phyloP scores from a whole-genome alignment of 2,888 invertebrate genomes.

The Caenorhabditis doughertyi region DNA sequence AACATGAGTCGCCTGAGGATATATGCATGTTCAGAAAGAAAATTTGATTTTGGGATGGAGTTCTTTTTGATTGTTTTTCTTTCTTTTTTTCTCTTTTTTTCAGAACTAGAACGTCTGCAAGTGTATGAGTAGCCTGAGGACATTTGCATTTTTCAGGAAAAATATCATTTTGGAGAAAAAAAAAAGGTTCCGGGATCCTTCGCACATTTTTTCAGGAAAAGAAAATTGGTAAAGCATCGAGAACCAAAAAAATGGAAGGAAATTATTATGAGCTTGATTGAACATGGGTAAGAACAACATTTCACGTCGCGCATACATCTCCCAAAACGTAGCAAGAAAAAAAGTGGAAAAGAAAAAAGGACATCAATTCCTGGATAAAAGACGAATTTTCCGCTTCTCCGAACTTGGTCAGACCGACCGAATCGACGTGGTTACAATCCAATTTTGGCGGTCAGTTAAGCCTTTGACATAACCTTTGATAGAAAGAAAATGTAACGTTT shows the following conservation, averaged over 20 bases:
- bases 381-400: conserved; percentile 47
- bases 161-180: conserved; percentile 8
- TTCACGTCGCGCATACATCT: neutral
- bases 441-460: conserved; percentile 43
- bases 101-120: neutral
- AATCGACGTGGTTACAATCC: conserved; percentile 41
- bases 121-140: conserved; percentile 17
- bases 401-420: conserved; percentile 33
- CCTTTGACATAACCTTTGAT: conserved; percentile 47
- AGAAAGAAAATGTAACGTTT: conserved; percentile 36
- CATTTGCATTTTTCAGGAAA: conserved; percentile 3
- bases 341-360: conserved; percentile 24
- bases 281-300: conserved; percentile 35
- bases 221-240: neutral
- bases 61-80: neutral
- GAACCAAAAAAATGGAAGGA: conserved; percentile 3
- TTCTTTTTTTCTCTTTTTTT: neutral
- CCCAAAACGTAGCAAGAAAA: neutral
- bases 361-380: conserved; percentile 42
- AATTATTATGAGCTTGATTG: conserved; percentile 36
- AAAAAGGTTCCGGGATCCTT: neutral
- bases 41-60: no score
- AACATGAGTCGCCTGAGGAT: no score
- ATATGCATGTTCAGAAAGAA: no score
- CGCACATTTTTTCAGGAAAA: neutral